A percentile compares a stretch with the other conserved stretches of the same genome.
Evolutionary conservation across 2,113 vertebrate species (phyloP).

Genomic region (Agelaius phoeniceus): DNA sequence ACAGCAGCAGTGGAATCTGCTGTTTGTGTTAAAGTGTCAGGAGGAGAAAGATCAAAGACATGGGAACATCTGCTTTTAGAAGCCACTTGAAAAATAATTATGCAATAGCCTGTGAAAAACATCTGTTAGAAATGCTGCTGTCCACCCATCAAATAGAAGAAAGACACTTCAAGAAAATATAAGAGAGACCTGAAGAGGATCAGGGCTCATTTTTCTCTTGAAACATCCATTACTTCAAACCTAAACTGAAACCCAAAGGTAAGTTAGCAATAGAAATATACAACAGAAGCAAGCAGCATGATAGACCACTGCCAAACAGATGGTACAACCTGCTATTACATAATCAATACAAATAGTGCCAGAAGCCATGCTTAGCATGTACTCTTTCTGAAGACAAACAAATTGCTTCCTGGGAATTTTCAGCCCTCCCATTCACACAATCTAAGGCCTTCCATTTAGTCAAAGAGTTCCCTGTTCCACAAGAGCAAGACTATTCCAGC

Average conservation of each 20-base stretch:
- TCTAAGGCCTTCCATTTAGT: neutral
- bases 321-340: slow-evolving; percentile 43
- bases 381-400: slow-evolving; percentile 33
- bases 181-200: neutral
- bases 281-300: neutral
- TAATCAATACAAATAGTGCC: slow-evolving; percentile 35
- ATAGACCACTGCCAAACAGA: neutral
- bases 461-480: neutral
- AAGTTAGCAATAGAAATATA: neutral
- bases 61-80: slow-evolving; percentile 66
- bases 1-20: slow-evolving; percentile 49
- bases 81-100: slow-evolving; percentile 66
- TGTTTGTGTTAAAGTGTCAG: slow-evolving; percentile 67
- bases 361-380: neutral
- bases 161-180: slow-evolving; percentile 18
- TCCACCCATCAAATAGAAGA: slow-evolving; percentile 38
- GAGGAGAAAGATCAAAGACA: slow-evolving; percentile 58
- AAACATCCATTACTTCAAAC: neutral
- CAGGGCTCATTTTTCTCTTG: neutral
- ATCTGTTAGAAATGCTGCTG: slow-evolving; percentile 58
- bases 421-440: slow-evolving; percentile 6
- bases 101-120: slow-evolving; percentile 60
- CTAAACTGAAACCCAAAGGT: neutral
- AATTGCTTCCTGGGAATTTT: slow-evolving; percentile 8
- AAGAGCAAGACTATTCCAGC: neutral